These are phyloP conservation scores for Siderastrea radians DNA, from an alignment of 92 coral and sea anemone species.

Conservation along the genomic window DNA sequence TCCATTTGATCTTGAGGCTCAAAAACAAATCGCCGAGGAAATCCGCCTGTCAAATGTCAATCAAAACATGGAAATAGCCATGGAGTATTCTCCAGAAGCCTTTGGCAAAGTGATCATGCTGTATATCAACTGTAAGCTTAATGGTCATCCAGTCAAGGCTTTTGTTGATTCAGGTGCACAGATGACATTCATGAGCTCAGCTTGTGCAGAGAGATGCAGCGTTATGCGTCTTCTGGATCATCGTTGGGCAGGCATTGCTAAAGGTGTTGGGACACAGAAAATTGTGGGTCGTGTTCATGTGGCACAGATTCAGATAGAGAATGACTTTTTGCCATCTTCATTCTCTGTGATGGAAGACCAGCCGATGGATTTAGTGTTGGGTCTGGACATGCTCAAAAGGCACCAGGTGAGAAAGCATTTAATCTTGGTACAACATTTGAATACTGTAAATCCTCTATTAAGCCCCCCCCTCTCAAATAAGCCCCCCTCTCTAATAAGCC, in stretches of 20 bases:
- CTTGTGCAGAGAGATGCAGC: slow-evolving; percentile 95
- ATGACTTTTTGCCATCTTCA: slow-evolving; percentile 93
- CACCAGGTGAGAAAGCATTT: slow-evolving; percentile 84
- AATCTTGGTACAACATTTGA: too few relatives aligned
- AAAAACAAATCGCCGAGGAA: slow-evolving; percentile 95
- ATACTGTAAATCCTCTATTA: too few relatives aligned
- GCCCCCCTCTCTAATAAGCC: too few relatives aligned
- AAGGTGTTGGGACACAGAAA: slow-evolving; percentile 98
- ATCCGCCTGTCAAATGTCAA: slow-evolving; percentile 93
- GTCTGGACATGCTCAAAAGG: slow-evolving; percentile 96
- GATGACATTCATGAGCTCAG: slow-evolving; percentile 99
- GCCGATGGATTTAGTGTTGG: slow-evolving; percentile 94
- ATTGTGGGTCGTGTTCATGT: slow-evolving; percentile 97
- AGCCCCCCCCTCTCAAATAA: too few relatives aligned
- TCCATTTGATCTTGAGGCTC: slow-evolving; percentile 93
- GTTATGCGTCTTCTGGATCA: slow-evolving; percentile 94
- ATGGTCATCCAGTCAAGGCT: slow-evolving; percentile 98
- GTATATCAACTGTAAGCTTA: slow-evolving; percentile 91
- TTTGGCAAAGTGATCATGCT: slow-evolving; percentile 95
- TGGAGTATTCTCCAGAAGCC: slow-evolving; percentile 97
- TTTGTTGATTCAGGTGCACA: slow-evolving; percentile 99
- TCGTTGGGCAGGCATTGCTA: slow-evolving; percentile 95
- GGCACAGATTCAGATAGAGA: slow-evolving; percentile 96
- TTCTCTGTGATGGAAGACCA: slow-evolving; percentile 96
- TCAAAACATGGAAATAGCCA: slow-evolving; percentile 97